phyloP scores from a whole-genome alignment of 2,888 invertebrate genomes.

The Notocelia uddmanniana region DNA sequence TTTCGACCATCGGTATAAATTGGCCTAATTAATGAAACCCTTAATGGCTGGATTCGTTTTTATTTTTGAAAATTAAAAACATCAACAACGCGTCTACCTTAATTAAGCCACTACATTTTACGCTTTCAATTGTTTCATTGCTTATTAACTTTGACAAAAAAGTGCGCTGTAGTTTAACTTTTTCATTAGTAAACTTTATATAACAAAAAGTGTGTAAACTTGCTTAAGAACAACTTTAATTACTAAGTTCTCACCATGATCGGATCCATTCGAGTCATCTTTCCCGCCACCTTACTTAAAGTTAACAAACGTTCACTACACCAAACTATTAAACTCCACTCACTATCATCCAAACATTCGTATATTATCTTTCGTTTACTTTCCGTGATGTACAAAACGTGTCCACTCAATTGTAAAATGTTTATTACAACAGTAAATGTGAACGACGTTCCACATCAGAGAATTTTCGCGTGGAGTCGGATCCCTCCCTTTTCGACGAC shows the following conservation, averaged over 20 bases:
- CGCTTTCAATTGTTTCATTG: slow-evolving; percentile 13
- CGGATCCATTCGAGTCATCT: slow-evolving; percentile 70
- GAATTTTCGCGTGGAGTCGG: slow-evolving; percentile 59
- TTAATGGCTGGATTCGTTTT: slow-evolving; percentile 18
- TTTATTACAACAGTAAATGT: slow-evolving; percentile 60
- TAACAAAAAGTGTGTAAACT: not conserved
- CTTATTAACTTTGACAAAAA: not conserved
- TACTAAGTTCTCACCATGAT: slow-evolving; percentile 66
- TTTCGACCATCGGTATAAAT: slow-evolving; percentile 37
- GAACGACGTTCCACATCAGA: slow-evolving; percentile 68
- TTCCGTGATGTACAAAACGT: slow-evolving; percentile 26
- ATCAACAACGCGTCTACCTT: not conserved
- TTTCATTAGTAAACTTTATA: not conserved
- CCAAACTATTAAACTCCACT: slow-evolving; percentile 63
- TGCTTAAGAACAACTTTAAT: slow-evolving; percentile 45
- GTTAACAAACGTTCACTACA: slow-evolving; percentile 70
- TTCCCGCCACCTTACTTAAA: slow-evolving; percentile 68
- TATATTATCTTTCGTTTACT: slow-evolving; percentile 30
- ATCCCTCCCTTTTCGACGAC: slow-evolving; percentile 63
- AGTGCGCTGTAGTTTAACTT: not conserved
- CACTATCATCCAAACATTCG: slow-evolving; percentile 50
- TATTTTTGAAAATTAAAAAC: not conserved
- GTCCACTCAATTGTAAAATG: slow-evolving; percentile 51
- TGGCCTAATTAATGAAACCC: slow-evolving; percentile 22
- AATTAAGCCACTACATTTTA: no score